Evolutionary conservation across 2,113 vertebrate species (phyloP).

Genomic region (Corydoras sp.): DNA sequence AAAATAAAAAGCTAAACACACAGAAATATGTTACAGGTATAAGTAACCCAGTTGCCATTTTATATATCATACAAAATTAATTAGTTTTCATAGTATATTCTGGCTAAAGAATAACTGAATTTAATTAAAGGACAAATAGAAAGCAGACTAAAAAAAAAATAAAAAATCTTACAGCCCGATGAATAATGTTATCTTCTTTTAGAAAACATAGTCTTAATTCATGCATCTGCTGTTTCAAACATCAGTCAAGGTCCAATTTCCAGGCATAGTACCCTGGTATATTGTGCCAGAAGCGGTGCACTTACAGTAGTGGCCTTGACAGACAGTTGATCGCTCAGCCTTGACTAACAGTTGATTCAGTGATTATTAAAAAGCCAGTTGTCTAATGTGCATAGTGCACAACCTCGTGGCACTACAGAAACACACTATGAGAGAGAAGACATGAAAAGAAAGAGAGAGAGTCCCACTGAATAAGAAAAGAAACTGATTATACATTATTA

Average conservation of each 20-base stretch:
- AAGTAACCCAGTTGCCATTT: no score
- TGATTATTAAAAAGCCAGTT: slow-evolving; percentile 77
- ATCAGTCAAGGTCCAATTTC: slow-evolving; percentile 62
- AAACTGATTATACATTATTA: slow-evolving; percentile 74
- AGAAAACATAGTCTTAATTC: background rate
- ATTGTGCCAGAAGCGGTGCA: slow-evolving; percentile 20
- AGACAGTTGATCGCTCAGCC: slow-evolving; percentile 73
- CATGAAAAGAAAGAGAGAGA: slow-evolving; percentile 40
- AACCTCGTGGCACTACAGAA: slow-evolving; percentile 44
- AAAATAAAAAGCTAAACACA: no score
- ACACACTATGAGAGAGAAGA: slow-evolving; percentile 64
- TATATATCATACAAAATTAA: no score
- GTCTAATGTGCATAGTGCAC: slow-evolving; percentile 71
- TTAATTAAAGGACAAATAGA: no score
- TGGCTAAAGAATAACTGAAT: no score
- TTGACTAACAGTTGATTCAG: slow-evolving; percentile 64
- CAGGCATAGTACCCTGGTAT: slow-evolving; percentile 79
- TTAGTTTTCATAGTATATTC: no score
- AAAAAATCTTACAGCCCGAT: background rate
- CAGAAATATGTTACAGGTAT: no score
- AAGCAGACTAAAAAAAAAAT: no score
- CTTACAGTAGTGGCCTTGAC: slow-evolving; percentile 72
- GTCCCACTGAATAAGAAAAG: slow-evolving; percentile 65
- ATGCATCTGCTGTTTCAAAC: slow-evolving; percentile 28
- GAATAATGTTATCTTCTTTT: background rate